Conservation (phyloP, 2,888 invertebrate species). For the Pinctada fucata region DNA sequence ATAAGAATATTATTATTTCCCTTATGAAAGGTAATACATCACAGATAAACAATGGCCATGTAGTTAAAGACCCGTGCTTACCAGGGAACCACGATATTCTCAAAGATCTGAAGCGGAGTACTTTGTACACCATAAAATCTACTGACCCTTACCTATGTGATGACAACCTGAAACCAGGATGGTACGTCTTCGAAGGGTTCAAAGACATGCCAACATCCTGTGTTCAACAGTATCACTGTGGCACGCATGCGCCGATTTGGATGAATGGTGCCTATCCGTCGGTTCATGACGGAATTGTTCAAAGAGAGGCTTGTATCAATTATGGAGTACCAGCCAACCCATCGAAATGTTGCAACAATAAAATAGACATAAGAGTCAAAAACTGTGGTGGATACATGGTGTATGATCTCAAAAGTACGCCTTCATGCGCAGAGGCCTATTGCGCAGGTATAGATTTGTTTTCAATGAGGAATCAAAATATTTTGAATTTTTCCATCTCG, state of each 20-base stretch:
- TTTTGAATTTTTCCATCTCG: too few species aligned
- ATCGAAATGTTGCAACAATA: constrained; percentile 27
- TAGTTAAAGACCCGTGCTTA: constrained; percentile 32
- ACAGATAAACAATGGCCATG: too few species aligned
- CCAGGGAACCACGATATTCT: constrained; percentile 7
- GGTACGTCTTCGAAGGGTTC: constrained; percentile 30
- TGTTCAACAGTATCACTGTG: constrained; percentile 34
- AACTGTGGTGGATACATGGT: constrained; percentile 30
- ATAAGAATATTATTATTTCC: too few species aligned
- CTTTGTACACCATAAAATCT: constrained; percentile 14
- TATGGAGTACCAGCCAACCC: background rate
- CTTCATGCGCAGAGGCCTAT: constrained; percentile 27
- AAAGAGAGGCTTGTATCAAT: constrained; percentile 30
- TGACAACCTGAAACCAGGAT: constrained; percentile 12
- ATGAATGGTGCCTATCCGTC: constrained; percentile 28
- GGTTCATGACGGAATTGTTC: constrained; percentile 27
- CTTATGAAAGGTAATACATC: too few species aligned
- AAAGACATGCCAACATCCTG: constrained; percentile 36
- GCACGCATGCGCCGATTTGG: constrained; percentile 37
- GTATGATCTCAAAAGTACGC: constrained; percentile 20
- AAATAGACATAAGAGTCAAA: constrained; percentile 25
- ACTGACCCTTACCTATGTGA: constrained; percentile 34
- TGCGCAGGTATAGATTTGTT: constrained; percentile 39
- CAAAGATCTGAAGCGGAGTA: constrained; percentile 29
- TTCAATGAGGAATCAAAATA: too few species aligned